Percentiles rank a stretch among this genome's conserved stretches.
phyloP scores from a whole-genome alignment of 2,797 vertebrate genomes.

The Thamnophis elegans region DNA sequence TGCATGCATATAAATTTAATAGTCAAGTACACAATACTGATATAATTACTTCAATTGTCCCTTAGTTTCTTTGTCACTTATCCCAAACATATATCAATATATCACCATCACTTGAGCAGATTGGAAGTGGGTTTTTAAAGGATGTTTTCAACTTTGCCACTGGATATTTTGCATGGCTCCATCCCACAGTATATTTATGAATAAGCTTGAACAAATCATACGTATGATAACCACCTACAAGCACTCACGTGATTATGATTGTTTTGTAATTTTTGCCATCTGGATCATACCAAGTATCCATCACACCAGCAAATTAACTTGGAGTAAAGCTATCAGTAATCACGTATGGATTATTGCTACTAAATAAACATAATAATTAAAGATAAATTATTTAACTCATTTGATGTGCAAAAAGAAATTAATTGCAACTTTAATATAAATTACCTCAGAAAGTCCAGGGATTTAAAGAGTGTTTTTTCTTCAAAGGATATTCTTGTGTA shows the following conservation, averaged over 20 bases:
- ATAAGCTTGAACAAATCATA: slow-evolving; percentile 5
- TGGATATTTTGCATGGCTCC: not conserved
- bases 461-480: not conserved
- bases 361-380: not conserved
- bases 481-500: not conserved
- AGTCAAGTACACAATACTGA: not conserved
- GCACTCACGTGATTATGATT: not conserved
- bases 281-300: not conserved
- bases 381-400: not conserved
- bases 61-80: not conserved
- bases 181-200: not conserved
- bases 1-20: not conserved
- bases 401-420: not conserved
- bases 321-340: not conserved
- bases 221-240: not conserved
- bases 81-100: not conserved
- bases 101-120: slow-evolving; percentile 4
- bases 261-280: not conserved
- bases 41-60: not conserved
- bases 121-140: slow-evolving; percentile 7
- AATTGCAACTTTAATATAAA: not conserved
- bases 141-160: slow-evolving; percentile 1
- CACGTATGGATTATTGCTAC: not conserved
- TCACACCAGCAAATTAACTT: not conserved
- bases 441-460: not conserved